Evolutionary conservation across 2,888 invertebrate genomes (phyloP).

Genomic region (Cantharis nigra): DNA sequence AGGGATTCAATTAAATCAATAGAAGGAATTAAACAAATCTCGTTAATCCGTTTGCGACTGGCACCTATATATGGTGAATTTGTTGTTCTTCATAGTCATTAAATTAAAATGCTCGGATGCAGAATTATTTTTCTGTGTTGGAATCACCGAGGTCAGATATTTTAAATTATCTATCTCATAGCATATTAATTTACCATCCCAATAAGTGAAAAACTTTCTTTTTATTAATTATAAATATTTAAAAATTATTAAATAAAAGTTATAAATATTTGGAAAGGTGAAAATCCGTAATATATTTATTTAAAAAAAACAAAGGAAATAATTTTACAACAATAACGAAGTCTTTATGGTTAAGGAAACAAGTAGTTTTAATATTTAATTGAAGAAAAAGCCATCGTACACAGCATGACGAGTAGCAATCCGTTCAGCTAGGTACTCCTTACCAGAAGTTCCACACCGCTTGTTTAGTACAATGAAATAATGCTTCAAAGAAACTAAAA

Average conservation of each 20-base stretch:
- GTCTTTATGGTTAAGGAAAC: constrained; percentile 34
- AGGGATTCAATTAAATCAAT: no score
- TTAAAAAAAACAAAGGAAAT: neutral
- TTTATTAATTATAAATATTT: neutral
- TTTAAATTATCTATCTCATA: no score
- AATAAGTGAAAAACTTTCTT: neutral
- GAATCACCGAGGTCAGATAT: no score
- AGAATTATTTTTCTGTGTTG: no score
- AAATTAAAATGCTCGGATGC: no score
- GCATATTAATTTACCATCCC: no score
- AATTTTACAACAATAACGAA: constrained; percentile 28
- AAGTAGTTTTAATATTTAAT: constrained; percentile 22
- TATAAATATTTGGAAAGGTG: neutral
- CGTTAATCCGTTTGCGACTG: no score
- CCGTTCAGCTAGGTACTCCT: constrained; percentile 31
- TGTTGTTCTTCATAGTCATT: no score
- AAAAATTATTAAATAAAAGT: neutral
- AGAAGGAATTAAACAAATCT: no score
- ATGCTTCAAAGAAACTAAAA: constrained; percentile 33
- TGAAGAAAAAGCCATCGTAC: constrained; percentile 10
- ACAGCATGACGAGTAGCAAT: constrained; percentile 29
- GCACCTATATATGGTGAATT: no score
- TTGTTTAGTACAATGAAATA: constrained; percentile 38
- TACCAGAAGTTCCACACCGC: constrained; percentile 36
- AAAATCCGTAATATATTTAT: neutral